These are phyloP conservation scores for Drosophila gaucha DNA, from an alignment of 2,888 invertebrate species.

Conservation along the genomic window DNA sequence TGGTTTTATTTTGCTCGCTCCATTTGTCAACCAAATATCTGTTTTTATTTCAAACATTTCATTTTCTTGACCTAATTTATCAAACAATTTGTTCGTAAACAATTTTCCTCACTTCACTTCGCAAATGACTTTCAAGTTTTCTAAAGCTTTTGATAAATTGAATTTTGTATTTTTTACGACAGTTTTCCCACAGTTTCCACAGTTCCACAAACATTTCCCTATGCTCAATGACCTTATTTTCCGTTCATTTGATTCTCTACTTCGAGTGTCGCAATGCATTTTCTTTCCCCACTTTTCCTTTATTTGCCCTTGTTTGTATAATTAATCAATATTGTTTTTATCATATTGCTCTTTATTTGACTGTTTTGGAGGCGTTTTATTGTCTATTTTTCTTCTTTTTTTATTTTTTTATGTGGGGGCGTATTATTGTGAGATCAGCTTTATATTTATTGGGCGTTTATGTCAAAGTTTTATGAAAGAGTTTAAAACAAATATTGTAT, in stretches of 20 bases:
- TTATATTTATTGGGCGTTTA: slow-evolving; percentile 6
- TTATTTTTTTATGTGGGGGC: slow-evolving; percentile 13
- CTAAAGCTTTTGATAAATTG: slow-evolving; percentile 12
- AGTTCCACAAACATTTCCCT: slow-evolving; percentile 34
- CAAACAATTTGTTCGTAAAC: slow-evolving; percentile 31
- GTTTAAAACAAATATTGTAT: slow-evolving; percentile 7
- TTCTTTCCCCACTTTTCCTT: slow-evolving; percentile 22
- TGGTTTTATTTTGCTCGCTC: slow-evolving; percentile 1
- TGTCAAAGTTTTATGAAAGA: background rate
- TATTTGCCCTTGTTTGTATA: slow-evolving; percentile 28
- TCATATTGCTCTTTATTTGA: slow-evolving; percentile 34
- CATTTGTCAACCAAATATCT: background rate
- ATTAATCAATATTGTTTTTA: slow-evolving; percentile 64
- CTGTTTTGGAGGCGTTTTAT: slow-evolving; percentile 43
- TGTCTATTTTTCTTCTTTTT: background rate
- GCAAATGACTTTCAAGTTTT: slow-evolving; percentile 25
- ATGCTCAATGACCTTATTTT: slow-evolving; percentile 47
- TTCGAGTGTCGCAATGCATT: slow-evolving; percentile 62
- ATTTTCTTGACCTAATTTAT: slow-evolving; percentile 26
- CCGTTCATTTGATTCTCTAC: slow-evolving; percentile 38
- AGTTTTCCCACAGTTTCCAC: slow-evolving; percentile 26
- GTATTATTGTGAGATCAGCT: slow-evolving; percentile 18
- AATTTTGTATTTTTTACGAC: slow-evolving; percentile 20
- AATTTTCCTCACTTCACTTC: slow-evolving; percentile 22
- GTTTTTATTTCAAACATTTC: slow-evolving; percentile 2